Evolutionary conservation across 2,113 vertebrate genomes (phyloP), one percentile per base, ranked within the genome.

Genomic region (Chitala chitala): DNA sequence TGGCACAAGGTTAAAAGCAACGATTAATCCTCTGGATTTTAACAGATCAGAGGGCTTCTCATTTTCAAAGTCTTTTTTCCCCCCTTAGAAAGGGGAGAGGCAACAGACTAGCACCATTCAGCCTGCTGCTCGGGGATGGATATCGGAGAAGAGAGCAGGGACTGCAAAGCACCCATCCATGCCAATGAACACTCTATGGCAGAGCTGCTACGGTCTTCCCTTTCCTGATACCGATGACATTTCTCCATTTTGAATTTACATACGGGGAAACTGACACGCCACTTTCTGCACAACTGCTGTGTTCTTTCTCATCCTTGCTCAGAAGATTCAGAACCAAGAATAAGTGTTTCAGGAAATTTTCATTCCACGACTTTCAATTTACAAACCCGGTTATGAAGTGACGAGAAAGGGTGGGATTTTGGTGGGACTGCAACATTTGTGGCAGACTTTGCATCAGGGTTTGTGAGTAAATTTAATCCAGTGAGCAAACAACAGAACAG

Each of bases 1-100:
- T 72, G 71, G 71, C 72, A 72, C 73, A 46, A 77, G 77, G 77
- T 83, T 80, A 80, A 87, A 78, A 82, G 75, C 76, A 64, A 56
- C 73, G 3, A 58, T 71, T 84, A 81, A 82, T 86, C 71, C 71
- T 69, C 17, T 44, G 0, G 71, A 72, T 73, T 64, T 4, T 1
- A 50, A 0, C 58, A 72, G 80, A 75, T 81, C 53, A 55, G 53
- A n/a, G 53, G 3, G 44, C 44, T 6, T 46, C 44, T 22, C 20
- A 22, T 22, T 55, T 15, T 46, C 44, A 12, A 46, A 6, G 44
- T 7, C 20, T 51, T 2, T 51, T 20, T 15, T n/a, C 44, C 44
- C 44, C 44, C 51, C 9, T 4, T 17, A 22, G 53, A 22, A n/a
- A 15, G 3, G 53, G 3, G 53, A n/a, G n/a, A 22, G 20, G 13